phyloP scores from a whole-genome alignment of 2,888 invertebrate species.

The Drosophila glabriapex region DNA sequence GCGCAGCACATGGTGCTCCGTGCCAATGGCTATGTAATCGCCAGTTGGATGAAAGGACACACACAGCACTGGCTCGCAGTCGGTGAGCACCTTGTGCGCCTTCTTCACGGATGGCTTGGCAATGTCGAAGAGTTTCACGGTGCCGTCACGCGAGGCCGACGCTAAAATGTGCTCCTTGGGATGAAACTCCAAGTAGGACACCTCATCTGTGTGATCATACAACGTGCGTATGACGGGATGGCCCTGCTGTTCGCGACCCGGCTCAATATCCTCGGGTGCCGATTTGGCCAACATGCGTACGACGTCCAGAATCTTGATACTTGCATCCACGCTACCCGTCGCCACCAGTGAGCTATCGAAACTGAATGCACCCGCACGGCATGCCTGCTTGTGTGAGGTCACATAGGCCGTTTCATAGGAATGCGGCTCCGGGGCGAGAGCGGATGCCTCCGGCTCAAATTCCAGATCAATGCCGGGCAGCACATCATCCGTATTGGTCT shows the following conservation, averaged over 20 bases:
- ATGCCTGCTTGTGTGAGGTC: slow-evolving; percentile 98
- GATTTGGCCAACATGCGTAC: slow-evolving; percentile 99
- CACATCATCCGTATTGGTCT: slow-evolving; percentile 85
- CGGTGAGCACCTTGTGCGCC: slow-evolving; percentile 97
- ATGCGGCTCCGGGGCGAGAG: slow-evolving; percentile 97
- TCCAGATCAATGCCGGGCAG: slow-evolving; percentile 91
- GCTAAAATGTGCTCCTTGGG: slow-evolving; percentile 97
- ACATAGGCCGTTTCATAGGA: slow-evolving; percentile 99
- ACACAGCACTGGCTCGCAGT: slow-evolving; percentile 95
- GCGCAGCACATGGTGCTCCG: slow-evolving; percentile 95
- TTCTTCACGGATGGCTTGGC: slow-evolving; percentile 99
- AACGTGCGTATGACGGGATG: slow-evolving; percentile 99
- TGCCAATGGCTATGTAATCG: slow-evolving; percentile 96
- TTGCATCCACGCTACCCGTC: slow-evolving; percentile 99
- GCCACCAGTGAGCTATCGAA: slow-evolving; percentile 97
- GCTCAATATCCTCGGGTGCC: slow-evolving; percentile 94
- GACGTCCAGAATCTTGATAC: slow-evolving; percentile 99
- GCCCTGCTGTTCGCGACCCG: slow-evolving; percentile 94
- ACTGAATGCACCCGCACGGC: slow-evolving; percentile 98
- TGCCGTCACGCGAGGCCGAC: slow-evolving; percentile 97
- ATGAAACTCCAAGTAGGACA: slow-evolving; percentile 98
- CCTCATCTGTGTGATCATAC: slow-evolving; percentile 97
- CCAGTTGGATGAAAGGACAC: slow-evolving; percentile 98
- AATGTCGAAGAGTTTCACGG: slow-evolving; percentile 98
- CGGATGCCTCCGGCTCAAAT: slow-evolving; percentile 97